Evolutionary conservation across 1,140 invertebrate genomes (phyloP), one percentile per base, ranked within the genome.

Genomic region (Contarinia nasturtii): DNA sequence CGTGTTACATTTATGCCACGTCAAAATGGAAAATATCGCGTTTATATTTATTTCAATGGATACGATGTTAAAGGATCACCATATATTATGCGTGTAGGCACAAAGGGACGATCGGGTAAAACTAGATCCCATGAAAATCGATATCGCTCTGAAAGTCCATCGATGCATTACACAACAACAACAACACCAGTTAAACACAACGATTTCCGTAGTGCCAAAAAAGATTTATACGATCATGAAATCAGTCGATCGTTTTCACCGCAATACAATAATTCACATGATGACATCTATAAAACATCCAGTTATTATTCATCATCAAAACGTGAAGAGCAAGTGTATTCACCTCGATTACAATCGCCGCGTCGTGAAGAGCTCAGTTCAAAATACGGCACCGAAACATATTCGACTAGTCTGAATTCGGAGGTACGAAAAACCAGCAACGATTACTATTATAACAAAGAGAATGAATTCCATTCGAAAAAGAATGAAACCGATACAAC

Each of bases 41-140:
- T 77, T 33, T 91, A 93, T 58, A 78, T 95, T 14, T 92, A 90
- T 56, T 97, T 95, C 61, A 97, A 96, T 63, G 88, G 88, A 4
- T 83, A 84, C 52, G 90, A 95, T 57, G 86, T 97, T n/a, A 86
- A 87, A 71, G 91, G 92, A 63, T 80, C 78, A 12, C 82, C 82
- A 2, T 84, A 84, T 54, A 80, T 82, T 47, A 76, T 87, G 59
- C 66, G 82, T 44, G 82, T 87, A 27, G 83, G 82, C 47, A 79
- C 70, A 48, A 76, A 69, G 64, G 74, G 69, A 65, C 59, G 67
- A 14, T 70, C 69, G 1, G 64, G 69, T 11, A 69, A 64, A 45
- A 65, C 60, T 21, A 56, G 59, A 11, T 64, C 57, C 47, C 61
- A 64, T 15, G 61, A 63, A 14, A 62, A 53, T 50, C 2, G 19